Evolutionary conservation across 2,113 vertebrate genomes (phyloP).

Genomic region (Ploceus nigricollis): DNA sequence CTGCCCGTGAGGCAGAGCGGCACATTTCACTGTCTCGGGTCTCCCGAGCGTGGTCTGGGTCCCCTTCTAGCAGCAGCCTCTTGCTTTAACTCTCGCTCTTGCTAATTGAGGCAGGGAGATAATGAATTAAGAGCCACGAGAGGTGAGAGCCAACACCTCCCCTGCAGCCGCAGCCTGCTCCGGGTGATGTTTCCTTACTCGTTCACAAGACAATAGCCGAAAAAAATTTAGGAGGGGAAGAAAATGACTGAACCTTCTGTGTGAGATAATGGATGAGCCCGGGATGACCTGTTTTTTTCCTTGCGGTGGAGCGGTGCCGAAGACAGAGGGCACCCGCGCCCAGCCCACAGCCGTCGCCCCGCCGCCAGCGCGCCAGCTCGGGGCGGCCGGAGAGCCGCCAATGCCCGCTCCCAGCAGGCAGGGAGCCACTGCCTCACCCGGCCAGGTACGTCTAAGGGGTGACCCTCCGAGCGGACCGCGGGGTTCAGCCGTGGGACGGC

Average conservation of each 20-base stretch:
- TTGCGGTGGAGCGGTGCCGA: conserved; percentile 82
- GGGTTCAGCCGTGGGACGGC: not conserved
- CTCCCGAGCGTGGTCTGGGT: not conserved
- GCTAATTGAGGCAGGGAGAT: not conserved
- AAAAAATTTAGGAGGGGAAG: conserved; percentile 23
- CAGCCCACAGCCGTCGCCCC: conserved; percentile 70
- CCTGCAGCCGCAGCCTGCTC: not conserved
- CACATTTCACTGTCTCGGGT: not conserved
- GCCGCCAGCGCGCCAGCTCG: conserved; percentile 67
- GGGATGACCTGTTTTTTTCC: conserved; percentile 86
- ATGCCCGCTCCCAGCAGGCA: conserved; percentile 71
- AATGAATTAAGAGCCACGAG: not conserved
- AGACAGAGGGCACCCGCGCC: conserved; percentile 89
- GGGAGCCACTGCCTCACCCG: conserved; percentile 68
- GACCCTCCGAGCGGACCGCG: not conserved
- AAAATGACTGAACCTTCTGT: conserved; percentile 56
- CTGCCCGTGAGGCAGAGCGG: not conserved
- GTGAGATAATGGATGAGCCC: conserved; percentile 76
- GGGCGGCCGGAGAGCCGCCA: conserved; percentile 62
- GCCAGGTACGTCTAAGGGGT: conserved; percentile 73
- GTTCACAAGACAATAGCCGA: not conserved
- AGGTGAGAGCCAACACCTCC: not conserved
- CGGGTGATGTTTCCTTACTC: not conserved
- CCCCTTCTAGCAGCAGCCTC: not conserved
- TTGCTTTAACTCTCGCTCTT: not conserved